Percentiles rank a stretch among this genome's conserved stretches.
These are phyloP conservation scores for Pholis gunnellus DNA, from an alignment of 2,113 vertebrate species.

Conservation along the genomic window DNA sequence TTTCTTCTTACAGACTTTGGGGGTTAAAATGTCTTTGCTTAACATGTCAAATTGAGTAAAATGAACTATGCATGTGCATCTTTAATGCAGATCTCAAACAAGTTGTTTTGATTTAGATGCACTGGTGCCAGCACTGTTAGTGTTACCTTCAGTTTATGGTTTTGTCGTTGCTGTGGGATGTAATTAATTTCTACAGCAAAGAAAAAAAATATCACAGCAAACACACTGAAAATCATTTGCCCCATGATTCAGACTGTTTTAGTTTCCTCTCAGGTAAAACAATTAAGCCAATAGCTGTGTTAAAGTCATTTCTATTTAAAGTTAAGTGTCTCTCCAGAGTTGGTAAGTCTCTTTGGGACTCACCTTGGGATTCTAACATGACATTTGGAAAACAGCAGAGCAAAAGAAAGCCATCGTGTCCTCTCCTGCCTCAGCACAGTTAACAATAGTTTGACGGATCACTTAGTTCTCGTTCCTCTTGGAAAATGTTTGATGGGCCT, in stretches of 20 bases:
- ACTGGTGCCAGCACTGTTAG: neutral
- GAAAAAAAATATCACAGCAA: neutral
- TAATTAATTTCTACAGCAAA: neutral
- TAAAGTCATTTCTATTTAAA: neutral
- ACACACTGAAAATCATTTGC: neutral
- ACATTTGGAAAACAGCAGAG: constrained; percentile 32
- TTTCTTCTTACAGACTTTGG: too few relatives aligned
- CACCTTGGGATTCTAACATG: constrained; percentile 22
- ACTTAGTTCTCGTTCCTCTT: neutral
- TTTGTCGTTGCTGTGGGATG: neutral
- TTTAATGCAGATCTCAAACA: neutral
- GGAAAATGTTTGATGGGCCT: constrained; percentile 21
- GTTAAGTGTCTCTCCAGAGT: constrained; percentile 13
- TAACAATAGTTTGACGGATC: constrained; percentile 35
- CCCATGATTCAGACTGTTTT: constrained; percentile 18
- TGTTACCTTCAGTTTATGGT: constrained; percentile 8
- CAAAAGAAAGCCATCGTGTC: constrained; percentile 1
- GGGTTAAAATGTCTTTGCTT: neutral
- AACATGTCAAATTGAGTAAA: neutral
- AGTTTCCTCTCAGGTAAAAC: constrained; percentile 1
- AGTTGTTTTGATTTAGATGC: neutral
- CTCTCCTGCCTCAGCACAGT: constrained; percentile 22
- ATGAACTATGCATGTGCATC: neutral
- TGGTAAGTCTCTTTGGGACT: neutral
- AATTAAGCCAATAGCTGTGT: neutral